Conservation (phyloP, 2,113 vertebrate species). For the Pelobates fuscus region DNA sequence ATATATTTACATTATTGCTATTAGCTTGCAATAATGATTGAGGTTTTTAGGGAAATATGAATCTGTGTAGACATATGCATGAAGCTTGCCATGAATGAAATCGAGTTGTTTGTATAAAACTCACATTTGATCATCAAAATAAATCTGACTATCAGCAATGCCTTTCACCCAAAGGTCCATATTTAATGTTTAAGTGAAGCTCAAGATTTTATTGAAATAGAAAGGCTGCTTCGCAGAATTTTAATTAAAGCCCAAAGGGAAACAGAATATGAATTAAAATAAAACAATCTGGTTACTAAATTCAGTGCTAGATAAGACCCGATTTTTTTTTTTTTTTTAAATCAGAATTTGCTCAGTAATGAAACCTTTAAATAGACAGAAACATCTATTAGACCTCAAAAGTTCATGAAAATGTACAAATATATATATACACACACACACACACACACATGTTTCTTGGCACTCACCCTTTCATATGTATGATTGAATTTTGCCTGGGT, state of each 20-base stretch:
- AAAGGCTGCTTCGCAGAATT: not conserved
- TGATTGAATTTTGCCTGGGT: too few relatives aligned
- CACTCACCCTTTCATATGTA: too few relatives aligned
- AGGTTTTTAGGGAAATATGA: not conserved
- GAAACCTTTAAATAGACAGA: too few relatives aligned
- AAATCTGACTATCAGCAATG: not conserved
- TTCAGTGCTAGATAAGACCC: not conserved
- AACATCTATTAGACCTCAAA: too few relatives aligned
- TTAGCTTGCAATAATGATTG: not conserved
- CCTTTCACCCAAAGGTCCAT: not conserved
- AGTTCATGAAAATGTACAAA: too few relatives aligned
- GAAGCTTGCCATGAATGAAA: not conserved
- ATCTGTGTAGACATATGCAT: not conserved
- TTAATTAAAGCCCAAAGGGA: not conserved
- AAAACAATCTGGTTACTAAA: slow-evolving; percentile 23
- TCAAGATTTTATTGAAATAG: not conserved
- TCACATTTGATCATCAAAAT: not conserved
- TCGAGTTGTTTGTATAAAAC: not conserved
- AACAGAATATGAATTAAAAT: not conserved
- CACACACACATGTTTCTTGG: too few relatives aligned
- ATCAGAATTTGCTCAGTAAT: too few relatives aligned
- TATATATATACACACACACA: too few relatives aligned
- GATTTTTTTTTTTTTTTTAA: too few relatives aligned
- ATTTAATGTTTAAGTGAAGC: slow-evolving; percentile 1
- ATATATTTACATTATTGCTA: not conserved